Evolutionary conservation across 2,888 invertebrate species (phyloP), one percentile per base, ranked within the genome.

Genomic region (Parascotia fuliginaria): DNA sequence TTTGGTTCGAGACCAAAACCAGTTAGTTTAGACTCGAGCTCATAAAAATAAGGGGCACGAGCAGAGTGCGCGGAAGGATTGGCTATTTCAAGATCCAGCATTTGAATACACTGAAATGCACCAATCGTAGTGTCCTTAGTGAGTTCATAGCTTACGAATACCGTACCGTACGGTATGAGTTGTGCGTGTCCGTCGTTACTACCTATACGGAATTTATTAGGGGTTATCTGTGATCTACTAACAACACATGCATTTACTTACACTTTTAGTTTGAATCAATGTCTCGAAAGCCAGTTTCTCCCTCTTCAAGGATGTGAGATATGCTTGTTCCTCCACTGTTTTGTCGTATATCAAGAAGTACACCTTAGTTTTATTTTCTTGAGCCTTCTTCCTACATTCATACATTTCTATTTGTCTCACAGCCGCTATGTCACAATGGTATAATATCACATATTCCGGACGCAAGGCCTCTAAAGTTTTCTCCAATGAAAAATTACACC

Each of bases 311-410:
- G 96, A 94, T 0, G 98, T 98, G 27, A 99, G 93, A 85, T 98
- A 99, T 1, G 97, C 95, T 88, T 99, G 99, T 84, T 99, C 99
- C 87, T 99, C 99, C 0, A 98, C 97, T 5, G 99, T 99, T 54
- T 96, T 96, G 7, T 95, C 95, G 80, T 98, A 98, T 61, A 98
- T 94, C 39, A 99, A 82, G 73, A 98, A 98, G 84, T 97, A 99
- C 6, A 99, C 95, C 73, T 95, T 95, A 3, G 96, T 80, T 11
- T 89, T 79, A 0, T 93, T 82, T 7, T 92, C 91, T 1, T 85
- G 81, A 0, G 76, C 56, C 33, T 86, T 80, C 53, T 94, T 93
- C 19, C 94, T 92, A 16, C 94, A 93, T 77, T 95, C 97, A 75
- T 94, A 97, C 57, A 97, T 94, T 93, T 99, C 99, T 48, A 99